Evolutionary conservation across 1,140 invertebrate genomes (phyloP).

Genomic region (Paracyclopina nana): DNA sequence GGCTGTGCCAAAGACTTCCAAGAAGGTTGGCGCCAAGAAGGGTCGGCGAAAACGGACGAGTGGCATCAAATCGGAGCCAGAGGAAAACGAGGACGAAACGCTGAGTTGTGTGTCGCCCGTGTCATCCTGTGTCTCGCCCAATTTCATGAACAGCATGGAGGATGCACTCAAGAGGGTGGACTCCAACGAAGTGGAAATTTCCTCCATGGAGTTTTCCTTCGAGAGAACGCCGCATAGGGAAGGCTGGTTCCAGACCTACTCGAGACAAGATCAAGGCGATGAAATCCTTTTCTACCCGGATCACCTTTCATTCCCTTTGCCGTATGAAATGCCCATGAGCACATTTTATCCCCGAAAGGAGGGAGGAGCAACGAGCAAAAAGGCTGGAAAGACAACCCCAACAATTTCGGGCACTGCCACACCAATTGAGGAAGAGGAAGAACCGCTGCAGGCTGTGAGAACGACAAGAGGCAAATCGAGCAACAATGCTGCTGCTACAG

Average conservation of each 20-base stretch:
- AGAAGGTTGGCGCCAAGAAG: background rate
- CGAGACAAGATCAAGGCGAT: conserved; percentile 7
- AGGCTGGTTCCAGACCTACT: conserved; percentile 13
- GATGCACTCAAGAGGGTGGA: background rate
- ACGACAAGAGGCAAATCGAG: too few relatives aligned
- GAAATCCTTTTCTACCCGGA: conserved; percentile 10
- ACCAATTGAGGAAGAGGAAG: too few relatives aligned
- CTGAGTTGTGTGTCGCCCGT: too few relatives aligned
- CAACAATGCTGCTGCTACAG: too few relatives aligned
- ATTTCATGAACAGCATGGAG: background rate
- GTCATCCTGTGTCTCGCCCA: too few relatives aligned
- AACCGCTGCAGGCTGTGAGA: too few relatives aligned
- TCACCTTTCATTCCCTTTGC: background rate
- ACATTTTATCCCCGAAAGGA: conserved; percentile 10
- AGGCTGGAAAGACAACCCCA: background rate
- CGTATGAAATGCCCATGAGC: conserved; percentile 4
- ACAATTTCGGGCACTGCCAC: too few relatives aligned
- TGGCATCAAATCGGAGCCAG: background rate
- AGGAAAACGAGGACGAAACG: background rate
- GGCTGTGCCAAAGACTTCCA: background rate
- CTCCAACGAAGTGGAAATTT: background rate
- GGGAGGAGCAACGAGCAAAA: background rate
- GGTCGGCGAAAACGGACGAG: background rate
- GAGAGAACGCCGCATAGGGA: conserved; percentile 3
- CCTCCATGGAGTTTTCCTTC: conserved; percentile 2